Evolutionary conservation across 53 echinoderm and acorn worm genomes (phyloP), one percentile per base, ranked within the genome.

Genomic region (Actinopyga echinites): DNA sequence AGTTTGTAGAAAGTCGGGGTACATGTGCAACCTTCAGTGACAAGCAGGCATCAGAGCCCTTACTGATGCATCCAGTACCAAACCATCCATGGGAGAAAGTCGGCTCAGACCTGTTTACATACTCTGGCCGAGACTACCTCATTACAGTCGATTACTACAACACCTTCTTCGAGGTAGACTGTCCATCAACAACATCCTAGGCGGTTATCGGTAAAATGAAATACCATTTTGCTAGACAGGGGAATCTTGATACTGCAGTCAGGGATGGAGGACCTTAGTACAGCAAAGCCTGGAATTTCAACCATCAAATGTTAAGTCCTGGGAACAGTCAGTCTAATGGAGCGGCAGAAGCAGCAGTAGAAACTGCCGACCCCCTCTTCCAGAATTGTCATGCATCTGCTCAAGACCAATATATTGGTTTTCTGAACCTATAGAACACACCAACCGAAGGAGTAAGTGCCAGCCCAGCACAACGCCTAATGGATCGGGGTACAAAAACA

Each of bases 151-250:
- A 91, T 44, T 87, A 87, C 75, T 56, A 87, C 33, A 88, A 82
- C 56, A 91, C 81, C 36, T 91, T 88, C 68, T 91, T 74, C 35
- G 91, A 91, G 32, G 68, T 88, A 24, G 91, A 91, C 55, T 75
- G 61, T 21, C 31, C 83, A 13, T 64, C 59, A 32, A 79, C 64
- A 23, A 69, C 58, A 37, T 82, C 62, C 1, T 8, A 31, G 62
- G 49, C n/a, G n/a, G n/a, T n/a, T n/a, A n/a, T n/a, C n/a, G n/a
- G n/a, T n/a, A n/a, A n/a, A n/a, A n/a, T n/a, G n/a, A n/a, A n/a
- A n/a, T n/a, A n/a, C n/a, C n/a, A n/a, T n/a, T n/a, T n/a, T n/a
- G n/a, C n/a, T n/a, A 56, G 80, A 28, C 79, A 89, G 79, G 89
- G 85, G 3, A 89, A 75, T 21, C 85, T 67, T 10, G 42, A 64